phyloP scores from a whole-genome alignment of 2,113 vertebrate genomes.

The Sterrhoptilus dennistouni region DNA sequence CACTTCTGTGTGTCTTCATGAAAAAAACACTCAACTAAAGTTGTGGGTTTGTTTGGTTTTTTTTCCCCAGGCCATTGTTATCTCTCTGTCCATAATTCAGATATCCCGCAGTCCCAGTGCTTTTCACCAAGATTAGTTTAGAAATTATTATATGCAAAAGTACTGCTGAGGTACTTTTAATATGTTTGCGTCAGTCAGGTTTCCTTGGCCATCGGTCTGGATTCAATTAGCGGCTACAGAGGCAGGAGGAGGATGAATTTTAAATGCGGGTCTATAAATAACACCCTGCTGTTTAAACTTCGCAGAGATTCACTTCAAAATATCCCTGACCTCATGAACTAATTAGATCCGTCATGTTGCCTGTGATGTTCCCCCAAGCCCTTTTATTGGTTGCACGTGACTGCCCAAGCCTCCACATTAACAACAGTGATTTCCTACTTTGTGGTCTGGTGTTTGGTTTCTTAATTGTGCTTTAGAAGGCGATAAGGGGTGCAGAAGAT shows the following conservation, averaged over 20 bases:
- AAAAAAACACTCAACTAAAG: background rate
- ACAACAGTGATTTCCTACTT: background rate
- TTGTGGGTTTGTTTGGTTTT: background rate
- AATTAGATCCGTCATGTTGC: background rate
- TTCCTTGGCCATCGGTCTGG: background rate
- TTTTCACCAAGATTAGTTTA: background rate
- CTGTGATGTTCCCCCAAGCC: background rate
- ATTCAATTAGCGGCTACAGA: background rate
- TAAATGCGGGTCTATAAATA: background rate
- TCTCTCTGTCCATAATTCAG: background rate
- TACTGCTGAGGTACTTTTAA: background rate
- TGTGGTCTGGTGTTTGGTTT: background rate
- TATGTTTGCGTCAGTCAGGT: background rate
- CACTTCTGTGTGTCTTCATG: accelerated
- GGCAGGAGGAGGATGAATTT: background rate
- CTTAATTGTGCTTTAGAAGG: background rate
- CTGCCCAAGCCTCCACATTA: background rate
- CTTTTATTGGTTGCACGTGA: background rate
- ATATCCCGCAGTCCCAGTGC: background rate
- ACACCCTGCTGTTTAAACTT: background rate
- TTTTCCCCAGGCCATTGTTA: background rate
- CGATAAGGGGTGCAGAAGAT: background rate
- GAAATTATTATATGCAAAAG: background rate
- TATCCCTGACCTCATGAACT: background rate
- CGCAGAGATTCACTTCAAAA: background rate